Evolutionary conservation across 2,113 vertebrate genomes (phyloP).

Genomic region (Ciconia boyciana): DNA sequence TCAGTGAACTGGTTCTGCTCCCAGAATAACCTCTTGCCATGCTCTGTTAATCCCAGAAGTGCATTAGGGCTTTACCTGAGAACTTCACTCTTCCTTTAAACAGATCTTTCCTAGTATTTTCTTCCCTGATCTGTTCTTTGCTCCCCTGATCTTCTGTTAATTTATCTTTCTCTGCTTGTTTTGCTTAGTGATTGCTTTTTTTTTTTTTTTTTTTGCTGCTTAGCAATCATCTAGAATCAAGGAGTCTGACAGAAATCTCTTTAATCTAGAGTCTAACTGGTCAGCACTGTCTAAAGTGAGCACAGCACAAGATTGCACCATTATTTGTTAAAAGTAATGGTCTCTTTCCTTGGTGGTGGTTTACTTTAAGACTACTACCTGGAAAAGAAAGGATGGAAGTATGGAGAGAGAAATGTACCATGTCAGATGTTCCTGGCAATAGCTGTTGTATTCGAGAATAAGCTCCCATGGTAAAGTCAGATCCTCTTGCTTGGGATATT

Average conservation of each 20-base stretch:
- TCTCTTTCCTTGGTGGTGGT: not conserved
- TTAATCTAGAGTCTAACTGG: not conserved
- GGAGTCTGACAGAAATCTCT: not conserved
- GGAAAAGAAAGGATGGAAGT: not conserved
- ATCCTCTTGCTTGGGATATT: not conserved
- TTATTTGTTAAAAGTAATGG: not conserved
- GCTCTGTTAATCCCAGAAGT: not conserved
- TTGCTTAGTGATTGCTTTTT: not conserved
- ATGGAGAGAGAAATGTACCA: not conserved
- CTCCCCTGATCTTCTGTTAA: not conserved
- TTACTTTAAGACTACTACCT: not conserved
- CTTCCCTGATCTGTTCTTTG: not conserved
- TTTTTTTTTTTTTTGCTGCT: not conserved
- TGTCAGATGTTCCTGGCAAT: not conserved
- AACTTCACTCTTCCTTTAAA: not conserved
- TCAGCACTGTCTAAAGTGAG: not conserved
- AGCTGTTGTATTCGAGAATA: not conserved
- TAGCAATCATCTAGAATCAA: not conserved
- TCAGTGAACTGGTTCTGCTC: not conserved
- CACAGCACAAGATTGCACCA: not conserved
- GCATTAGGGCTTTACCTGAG: not conserved
- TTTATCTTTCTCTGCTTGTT: not conserved
- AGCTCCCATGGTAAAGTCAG: not conserved
- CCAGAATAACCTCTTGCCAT: not conserved
- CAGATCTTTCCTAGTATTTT: not conserved